Conservation (phyloP, 53 echinoderm and acorn worm genomes). For the Actinopyga echinites region DNA sequence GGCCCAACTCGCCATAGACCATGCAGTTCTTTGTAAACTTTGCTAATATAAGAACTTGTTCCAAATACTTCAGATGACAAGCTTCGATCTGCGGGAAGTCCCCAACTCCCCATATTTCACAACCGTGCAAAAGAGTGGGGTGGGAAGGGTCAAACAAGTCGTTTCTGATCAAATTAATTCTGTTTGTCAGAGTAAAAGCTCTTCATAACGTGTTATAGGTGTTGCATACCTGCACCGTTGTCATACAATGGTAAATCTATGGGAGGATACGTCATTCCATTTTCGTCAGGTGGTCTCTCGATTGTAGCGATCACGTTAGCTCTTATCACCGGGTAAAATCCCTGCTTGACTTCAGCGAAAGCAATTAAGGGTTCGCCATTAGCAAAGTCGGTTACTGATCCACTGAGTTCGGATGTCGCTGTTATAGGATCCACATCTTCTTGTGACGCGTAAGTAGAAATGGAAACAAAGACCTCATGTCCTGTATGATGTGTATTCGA, state of each 20-base stretch:
- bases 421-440: conserved; percentile 61
- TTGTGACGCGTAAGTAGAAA: conserved; percentile 58
- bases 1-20: no score
- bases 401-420: conserved; percentile 67
- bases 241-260: conserved; percentile 49
- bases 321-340: conserved; percentile 60
- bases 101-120: no score
- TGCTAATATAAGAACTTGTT: no score
- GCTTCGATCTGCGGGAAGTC: no score
- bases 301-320: conserved; percentile 65
- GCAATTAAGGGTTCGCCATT: conserved; percentile 58
- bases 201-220: no score
- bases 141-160: no score
- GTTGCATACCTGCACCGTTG: conserved; percentile 67
- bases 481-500: not conserved
- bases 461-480: conserved; percentile 40
- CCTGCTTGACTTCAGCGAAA: conserved; percentile 65
- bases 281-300: conserved; percentile 52
- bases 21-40: no score
- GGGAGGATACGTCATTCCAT: conserved; percentile 4
- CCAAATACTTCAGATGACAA: no score
- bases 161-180: no score
- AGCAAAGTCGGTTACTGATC: conserved; percentile 48
- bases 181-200: no score
- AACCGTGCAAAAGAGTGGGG: no score